Conservation (phyloP, 1,140 invertebrate species). For the Oscheius sp. region DNA sequence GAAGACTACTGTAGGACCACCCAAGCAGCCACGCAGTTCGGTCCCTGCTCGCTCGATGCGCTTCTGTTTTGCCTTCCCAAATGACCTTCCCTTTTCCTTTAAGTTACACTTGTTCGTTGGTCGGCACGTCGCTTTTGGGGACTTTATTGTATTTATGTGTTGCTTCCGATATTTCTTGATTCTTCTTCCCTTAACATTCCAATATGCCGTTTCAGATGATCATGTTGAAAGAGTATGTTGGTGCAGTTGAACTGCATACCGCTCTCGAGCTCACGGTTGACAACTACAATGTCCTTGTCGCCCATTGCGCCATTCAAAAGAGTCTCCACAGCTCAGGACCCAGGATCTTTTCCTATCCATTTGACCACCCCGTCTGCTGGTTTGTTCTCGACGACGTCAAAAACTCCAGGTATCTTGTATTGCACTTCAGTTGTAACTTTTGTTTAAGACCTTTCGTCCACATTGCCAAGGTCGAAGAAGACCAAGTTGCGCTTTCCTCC, state of each 20-base stretch:
- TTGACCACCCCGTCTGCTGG: background rate
- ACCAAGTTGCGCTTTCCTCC: background rate
- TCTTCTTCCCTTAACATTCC: no score
- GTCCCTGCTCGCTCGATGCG: no score
- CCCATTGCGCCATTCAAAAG: background rate
- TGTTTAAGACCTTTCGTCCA: conserved; percentile 1
- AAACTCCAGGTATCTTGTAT: background rate
- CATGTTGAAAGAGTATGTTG: conserved; percentile 2
- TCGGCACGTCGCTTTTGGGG: no score
- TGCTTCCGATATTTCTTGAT: no score
- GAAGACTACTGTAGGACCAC: no score
- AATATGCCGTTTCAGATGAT: conserved; percentile 14
- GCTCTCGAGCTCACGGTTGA: background rate
- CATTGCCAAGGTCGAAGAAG: conserved; percentile 1
- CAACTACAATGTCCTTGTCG: background rate
- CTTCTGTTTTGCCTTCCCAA: no score
- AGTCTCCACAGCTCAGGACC: background rate
- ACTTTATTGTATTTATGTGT: no score
- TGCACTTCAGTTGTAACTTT: background rate
- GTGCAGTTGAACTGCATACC: background rate
- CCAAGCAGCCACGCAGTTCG: no score
- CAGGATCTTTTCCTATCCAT: background rate
- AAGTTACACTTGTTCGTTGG: no score
- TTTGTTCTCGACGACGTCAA: background rate
- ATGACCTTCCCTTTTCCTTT: no score